Percentiles rank a stretch among this genome's conserved stretches.
Evolutionary conservation across 2,113 vertebrate species (phyloP).

Genomic region (Platysternon megacephalum): DNA sequence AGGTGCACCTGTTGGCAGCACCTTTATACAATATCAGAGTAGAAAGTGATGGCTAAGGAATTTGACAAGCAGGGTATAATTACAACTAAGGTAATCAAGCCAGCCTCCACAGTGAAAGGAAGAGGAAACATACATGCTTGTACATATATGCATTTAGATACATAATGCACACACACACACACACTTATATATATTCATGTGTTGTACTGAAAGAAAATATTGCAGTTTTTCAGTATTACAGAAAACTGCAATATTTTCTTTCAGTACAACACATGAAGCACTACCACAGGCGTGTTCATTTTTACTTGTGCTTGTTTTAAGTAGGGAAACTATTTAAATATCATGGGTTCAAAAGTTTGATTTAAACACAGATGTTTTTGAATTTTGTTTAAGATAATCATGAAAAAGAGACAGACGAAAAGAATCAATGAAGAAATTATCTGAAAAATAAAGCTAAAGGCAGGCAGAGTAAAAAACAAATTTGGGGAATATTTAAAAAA

Average conservation of each 20-base stretch:
- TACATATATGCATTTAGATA: background rate
- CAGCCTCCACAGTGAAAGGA: background rate
- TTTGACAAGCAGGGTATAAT: constrained; percentile 6
- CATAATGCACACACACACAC: background rate
- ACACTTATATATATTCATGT: too few relatives aligned
- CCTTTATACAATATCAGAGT: background rate
- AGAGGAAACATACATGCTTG: background rate
- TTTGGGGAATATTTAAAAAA: background rate
- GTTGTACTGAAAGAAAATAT: too few relatives aligned
- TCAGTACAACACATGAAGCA: background rate
- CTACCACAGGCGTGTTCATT: background rate
- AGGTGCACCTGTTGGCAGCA: background rate
- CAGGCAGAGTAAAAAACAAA: background rate
- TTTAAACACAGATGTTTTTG: background rate
- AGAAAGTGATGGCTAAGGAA: background rate
- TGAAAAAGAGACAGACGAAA: background rate
- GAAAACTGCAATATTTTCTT: background rate
- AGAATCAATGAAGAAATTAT: background rate
- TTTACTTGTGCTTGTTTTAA: background rate
- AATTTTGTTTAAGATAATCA: background rate
- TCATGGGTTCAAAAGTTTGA: background rate
- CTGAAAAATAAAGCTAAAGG: background rate
- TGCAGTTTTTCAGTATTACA: too few relatives aligned
- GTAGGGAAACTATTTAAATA: background rate
- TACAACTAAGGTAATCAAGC: background rate